These are phyloP conservation scores for Penaeus vannamei DNA, from an alignment of 1,140 invertebrate species.

Conservation along the genomic window DNA sequence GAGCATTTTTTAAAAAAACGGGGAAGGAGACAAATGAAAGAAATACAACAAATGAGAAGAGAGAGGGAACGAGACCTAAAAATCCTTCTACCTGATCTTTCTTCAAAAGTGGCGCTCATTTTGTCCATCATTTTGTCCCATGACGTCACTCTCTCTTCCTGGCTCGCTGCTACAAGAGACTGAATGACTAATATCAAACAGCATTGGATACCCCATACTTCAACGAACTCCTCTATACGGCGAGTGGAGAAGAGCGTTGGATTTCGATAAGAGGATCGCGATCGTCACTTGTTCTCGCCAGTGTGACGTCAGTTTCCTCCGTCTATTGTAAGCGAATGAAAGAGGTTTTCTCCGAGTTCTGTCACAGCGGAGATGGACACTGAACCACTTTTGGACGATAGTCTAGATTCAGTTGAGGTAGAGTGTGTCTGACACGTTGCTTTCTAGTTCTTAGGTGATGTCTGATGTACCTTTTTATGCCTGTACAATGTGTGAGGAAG, in stretches of 20 bases:
- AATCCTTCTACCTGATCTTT: background rate
- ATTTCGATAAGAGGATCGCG: background rate
- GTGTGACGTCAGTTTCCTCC: background rate
- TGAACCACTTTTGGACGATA: conserved; percentile 62
- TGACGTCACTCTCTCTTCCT: conserved; percentile 43
- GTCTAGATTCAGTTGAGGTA: conserved; percentile 64
- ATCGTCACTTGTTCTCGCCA: conserved; percentile 16
- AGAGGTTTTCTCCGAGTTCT: conserved; percentile 54
- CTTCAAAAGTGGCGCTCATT: conserved; percentile 16
- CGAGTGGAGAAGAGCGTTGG: background rate
- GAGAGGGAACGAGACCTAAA: background rate
- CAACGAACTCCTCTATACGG: background rate
- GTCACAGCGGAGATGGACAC: conserved; percentile 62
- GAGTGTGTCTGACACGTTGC: background rate
- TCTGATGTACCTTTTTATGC: background rate
- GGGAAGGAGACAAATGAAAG: background rate
- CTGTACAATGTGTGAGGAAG: background rate
- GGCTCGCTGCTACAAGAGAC: conserved; percentile 8
- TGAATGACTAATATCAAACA: background rate
- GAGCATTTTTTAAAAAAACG: too few species aligned
- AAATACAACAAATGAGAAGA: background rate
- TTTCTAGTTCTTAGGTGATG: background rate
- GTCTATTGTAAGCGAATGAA: conserved; percentile 57
- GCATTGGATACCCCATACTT: too few species aligned
- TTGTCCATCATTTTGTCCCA: background rate